Conservation (phyloP, 1,140 invertebrate genomes). For the Subanguina moxae region DNA sequence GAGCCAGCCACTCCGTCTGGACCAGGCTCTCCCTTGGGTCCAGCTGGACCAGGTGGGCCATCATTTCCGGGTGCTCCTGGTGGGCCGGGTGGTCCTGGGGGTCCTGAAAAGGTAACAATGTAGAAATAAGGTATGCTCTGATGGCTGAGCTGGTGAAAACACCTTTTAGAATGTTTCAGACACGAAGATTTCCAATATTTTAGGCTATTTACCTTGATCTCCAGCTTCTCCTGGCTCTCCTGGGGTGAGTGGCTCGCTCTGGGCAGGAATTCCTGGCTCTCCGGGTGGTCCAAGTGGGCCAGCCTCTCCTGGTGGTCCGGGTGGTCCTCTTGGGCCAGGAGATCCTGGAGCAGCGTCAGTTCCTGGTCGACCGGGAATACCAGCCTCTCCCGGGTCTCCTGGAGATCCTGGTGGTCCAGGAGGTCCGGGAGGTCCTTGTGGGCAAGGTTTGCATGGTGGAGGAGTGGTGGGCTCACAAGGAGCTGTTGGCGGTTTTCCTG, state of each 20-base stretch:
- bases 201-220: constrained; percentile 52
- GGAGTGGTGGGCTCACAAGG: constrained; percentile 40
- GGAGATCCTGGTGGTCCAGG: constrained; percentile 37
- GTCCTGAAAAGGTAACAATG: constrained; percentile 25
- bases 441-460: constrained; percentile 46
- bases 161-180: neutral
- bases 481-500: constrained; percentile 35
- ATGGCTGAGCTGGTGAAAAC: no score
- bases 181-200: constrained; percentile 6
- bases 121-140: no score
- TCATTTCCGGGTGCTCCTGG: constrained; percentile 48
- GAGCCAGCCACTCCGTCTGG: constrained; percentile 52
- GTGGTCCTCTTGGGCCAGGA: constrained; percentile 40
- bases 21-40: constrained; percentile 47
- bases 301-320: constrained; percentile 42
- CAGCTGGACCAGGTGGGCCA: constrained; percentile 37
- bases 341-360: constrained; percentile 44
- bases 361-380: constrained; percentile 35
- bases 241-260: constrained; percentile 52
- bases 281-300: constrained; percentile 51
- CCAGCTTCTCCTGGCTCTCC: constrained; percentile 57
- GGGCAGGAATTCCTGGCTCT: constrained; percentile 52
- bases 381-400: constrained; percentile 38
- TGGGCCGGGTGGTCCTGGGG: constrained; percentile 46
- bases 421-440: constrained; percentile 41